Base-by-base conservation (phyloP, 2,797 vertebrate genomes). In the Tinamus major region DNA sequence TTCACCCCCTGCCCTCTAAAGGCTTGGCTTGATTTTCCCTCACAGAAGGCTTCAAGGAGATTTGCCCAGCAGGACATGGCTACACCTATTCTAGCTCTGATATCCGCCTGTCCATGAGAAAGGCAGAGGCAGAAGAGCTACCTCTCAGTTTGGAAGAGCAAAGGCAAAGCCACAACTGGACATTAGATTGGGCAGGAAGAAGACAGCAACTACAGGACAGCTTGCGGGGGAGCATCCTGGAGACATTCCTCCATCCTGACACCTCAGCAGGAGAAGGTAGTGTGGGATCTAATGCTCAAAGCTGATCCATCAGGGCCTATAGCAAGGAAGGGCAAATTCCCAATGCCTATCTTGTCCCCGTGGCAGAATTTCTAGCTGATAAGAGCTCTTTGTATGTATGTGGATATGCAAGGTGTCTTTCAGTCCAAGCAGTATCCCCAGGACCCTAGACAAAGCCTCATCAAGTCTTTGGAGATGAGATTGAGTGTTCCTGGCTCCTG, bases 51-150 rank as follows among this genome's bases (percentile, higher is more conserved):
- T 99, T 99, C 96, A 98, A 98, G 96, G 99, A 99, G 96, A 99
- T 99, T 97, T 99, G 99, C 87, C 99, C 99, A 2, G 99, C 99
- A 3, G 99, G 99, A 41, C 99, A 99, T 0, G 99, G 99, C 10
- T 99, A 99, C 68, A 99, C 99, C 72, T 99, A 99, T 94, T 99
- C 98, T 0, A 98, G 98, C 55, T 98, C 98, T 8, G 98, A 98
- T 48, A 98, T 98, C 79, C 97, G 98, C 42, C 90, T 98, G 79
- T 97, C 97, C 15, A 95, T 99, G 97, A 98, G 98, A 85, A 98
- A 98, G 95, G 97, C 99, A 6, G 99, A 98, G 53, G 97, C 98
- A 33, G 98, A 98, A 15, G 99, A 99, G 69, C 93, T 99, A 92
- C 98, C 98, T 90, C 89, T 97, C 59, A 96, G 92, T 85, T 95